Percentiles rank a stretch among this genome's conserved stretches.
phyloP scores from a whole-genome alignment of 2,113 vertebrate species.

The Corythaixoides concolor region DNA sequence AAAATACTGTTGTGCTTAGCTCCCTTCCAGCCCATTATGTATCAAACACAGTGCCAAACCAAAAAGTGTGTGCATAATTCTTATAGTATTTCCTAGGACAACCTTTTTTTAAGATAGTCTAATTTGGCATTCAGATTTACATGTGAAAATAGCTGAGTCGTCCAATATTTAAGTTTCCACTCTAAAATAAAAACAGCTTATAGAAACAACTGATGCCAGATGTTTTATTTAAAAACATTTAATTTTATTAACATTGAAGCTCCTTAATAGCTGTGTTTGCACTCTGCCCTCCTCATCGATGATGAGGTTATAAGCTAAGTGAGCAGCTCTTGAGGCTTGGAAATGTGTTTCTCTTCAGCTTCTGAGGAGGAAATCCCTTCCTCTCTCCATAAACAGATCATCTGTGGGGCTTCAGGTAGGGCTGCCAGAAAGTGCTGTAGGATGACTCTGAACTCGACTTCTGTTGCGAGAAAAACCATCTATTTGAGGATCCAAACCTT shows the following conservation, averaged over 20 bases:
- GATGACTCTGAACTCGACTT: not conserved
- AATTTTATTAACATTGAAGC: slow-evolving; percentile 8
- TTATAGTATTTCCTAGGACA: not conserved
- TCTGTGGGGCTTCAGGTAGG: not conserved
- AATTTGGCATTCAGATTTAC: not conserved
- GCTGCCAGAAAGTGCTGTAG: not conserved
- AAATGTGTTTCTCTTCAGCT: slow-evolving; percentile 1
- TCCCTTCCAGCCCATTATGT: not conserved
- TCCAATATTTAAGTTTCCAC: too few species aligned
- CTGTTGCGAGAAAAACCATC: not conserved
- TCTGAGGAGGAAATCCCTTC: not conserved
- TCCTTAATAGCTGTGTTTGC: not conserved
- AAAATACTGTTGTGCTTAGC: not conserved
- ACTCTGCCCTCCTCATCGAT: not conserved
- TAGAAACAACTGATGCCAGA: slow-evolving; percentile 15
- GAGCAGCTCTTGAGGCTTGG: not conserved
- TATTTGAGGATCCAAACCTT: not conserved
- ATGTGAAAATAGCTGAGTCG: not conserved
- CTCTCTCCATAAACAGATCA: slow-evolving; percentile 9
- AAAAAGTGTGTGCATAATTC: not conserved
- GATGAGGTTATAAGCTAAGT: not conserved
- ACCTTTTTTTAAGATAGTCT: not conserved
- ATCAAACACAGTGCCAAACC: not conserved
- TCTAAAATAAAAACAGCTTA: slow-evolving; percentile 2
- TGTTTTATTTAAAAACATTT: slow-evolving; percentile 14